These are phyloP conservation scores for Hypsopygia costalis DNA, from an alignment of 2,888 invertebrate genomes.

Conservation along the genomic window DNA sequence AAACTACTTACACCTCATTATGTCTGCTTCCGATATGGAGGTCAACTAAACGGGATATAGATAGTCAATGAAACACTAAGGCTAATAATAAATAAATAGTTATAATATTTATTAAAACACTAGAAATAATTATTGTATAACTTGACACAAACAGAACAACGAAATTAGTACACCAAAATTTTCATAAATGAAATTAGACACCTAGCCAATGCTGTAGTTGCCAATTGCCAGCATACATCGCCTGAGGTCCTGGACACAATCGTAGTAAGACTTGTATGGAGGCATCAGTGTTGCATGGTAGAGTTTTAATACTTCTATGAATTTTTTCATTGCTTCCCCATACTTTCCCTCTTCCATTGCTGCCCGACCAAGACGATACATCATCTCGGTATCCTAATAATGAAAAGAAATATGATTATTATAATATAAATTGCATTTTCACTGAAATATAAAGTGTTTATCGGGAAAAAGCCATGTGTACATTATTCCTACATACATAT, in stretches of 20 bases:
- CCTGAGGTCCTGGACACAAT: conserved; percentile 86
- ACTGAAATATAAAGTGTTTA: too few relatives aligned
- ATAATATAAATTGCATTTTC: too few relatives aligned
- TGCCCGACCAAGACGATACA: conserved; percentile 82
- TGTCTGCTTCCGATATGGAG: too few relatives aligned
- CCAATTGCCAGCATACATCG: conserved; percentile 85
- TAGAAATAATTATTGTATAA: neutral
- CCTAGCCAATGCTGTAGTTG: conserved; percentile 67
- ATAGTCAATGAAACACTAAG: too few relatives aligned
- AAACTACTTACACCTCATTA: too few relatives aligned
- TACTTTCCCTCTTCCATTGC: conserved; percentile 82
- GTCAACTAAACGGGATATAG: too few relatives aligned
- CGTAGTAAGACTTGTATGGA: conserved; percentile 87
- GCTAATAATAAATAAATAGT: too few relatives aligned
- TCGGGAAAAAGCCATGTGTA: too few relatives aligned
- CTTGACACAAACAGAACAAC: too few relatives aligned
- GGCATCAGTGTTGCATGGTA: conserved; percentile 85
- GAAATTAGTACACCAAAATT: neutral
- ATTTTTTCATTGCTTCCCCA: conserved; percentile 82
- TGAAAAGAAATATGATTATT: too few relatives aligned
- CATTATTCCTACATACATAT: too few relatives aligned
- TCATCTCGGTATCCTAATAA: conserved; percentile 84
- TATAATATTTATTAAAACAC: neutral
- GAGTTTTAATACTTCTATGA: conserved; percentile 83
- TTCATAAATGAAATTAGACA: conserved; percentile 6